phyloP scores from a whole-genome alignment of 2,888 invertebrate species.

The Steromphala cineraria region DNA sequence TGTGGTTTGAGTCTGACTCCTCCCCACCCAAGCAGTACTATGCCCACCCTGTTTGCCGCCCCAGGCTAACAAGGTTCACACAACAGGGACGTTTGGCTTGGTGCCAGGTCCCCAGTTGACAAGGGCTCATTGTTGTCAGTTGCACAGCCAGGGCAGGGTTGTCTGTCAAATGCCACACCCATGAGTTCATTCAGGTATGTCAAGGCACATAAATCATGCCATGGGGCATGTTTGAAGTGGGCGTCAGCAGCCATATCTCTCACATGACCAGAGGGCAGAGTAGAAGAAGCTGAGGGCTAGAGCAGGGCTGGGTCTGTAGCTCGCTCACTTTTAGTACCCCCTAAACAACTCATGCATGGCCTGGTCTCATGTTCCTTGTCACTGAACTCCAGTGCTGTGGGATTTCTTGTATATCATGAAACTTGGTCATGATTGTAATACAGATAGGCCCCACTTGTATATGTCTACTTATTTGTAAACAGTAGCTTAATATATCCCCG shows the following conservation, averaged over 20 bases:
- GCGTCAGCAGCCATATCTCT: background rate
- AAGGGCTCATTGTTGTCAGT: background rate
- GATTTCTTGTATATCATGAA: too few species aligned
- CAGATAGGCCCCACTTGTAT: too few species aligned
- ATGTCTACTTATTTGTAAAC: too few species aligned
- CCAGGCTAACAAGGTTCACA: background rate
- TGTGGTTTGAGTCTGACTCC: too few species aligned
- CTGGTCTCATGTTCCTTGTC: too few species aligned
- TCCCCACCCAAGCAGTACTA: background rate
- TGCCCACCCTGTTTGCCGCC: background rate
- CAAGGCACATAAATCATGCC: slow-evolving; percentile 8
- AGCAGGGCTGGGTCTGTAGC: too few species aligned
- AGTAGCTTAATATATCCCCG: too few species aligned
- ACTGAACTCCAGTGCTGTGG: too few species aligned
- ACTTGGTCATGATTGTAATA: too few species aligned
- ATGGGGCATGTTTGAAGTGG: background rate
- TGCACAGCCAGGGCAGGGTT: background rate
- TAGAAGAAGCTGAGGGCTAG: too few species aligned
- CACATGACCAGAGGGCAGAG: background rate
- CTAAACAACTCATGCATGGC: too few species aligned
- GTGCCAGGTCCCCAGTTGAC: background rate
- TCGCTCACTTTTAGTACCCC: too few species aligned
- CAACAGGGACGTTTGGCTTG: background rate
- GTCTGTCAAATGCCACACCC: background rate
- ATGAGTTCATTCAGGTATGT: background rate